phyloP scores from a whole-genome alignment of 1,140 invertebrate genomes.

The Popillia japonica region DNA sequence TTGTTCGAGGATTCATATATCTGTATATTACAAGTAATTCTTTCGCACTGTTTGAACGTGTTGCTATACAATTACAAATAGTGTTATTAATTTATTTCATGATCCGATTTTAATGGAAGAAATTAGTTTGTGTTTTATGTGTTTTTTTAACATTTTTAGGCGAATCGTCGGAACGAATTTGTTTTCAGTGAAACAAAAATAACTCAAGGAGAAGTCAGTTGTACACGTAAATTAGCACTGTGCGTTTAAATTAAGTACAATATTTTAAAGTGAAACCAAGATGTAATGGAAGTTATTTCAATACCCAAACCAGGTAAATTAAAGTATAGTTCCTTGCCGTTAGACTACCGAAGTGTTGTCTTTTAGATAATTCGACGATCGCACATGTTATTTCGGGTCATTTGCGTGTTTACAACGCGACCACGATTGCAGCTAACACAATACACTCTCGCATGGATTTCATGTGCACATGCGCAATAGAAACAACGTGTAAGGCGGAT shows the following conservation, averaged over 20 bases:
- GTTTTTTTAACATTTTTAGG: not conserved
- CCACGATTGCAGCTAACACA: slow-evolving; percentile 22
- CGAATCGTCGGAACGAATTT: slow-evolving; percentile 10
- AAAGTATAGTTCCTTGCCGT: not conserved
- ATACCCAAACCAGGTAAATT: not conserved
- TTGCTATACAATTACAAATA: not conserved
- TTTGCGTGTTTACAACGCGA: slow-evolving; percentile 32
- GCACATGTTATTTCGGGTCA: slow-evolving; percentile 9
- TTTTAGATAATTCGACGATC: not conserved
- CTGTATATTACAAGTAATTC: not conserved
- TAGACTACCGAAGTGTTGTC: slow-evolving; percentile 19
- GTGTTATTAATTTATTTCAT: not conserved
- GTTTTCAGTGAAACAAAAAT: slow-evolving; percentile 32
- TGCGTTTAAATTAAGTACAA: slow-evolving; percentile 13
- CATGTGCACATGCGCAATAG: not conserved
- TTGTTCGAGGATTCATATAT: slow-evolving; percentile 13
- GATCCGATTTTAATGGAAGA: not conserved
- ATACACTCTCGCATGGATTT: slow-evolving; percentile 18
- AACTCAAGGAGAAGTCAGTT: slow-evolving; percentile 23
- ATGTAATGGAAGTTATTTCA: not conserved
- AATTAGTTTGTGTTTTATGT: not conserved
- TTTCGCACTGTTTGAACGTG: slow-evolving; percentile 16
- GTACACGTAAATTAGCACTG: slow-evolving; percentile 29
- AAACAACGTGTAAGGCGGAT: not conserved
- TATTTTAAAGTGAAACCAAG: slow-evolving; percentile 10